Conservation (phyloP, 35 echinoderm and acorn worm genomes). For the Strongylocentrotus purpuratus region DNA sequence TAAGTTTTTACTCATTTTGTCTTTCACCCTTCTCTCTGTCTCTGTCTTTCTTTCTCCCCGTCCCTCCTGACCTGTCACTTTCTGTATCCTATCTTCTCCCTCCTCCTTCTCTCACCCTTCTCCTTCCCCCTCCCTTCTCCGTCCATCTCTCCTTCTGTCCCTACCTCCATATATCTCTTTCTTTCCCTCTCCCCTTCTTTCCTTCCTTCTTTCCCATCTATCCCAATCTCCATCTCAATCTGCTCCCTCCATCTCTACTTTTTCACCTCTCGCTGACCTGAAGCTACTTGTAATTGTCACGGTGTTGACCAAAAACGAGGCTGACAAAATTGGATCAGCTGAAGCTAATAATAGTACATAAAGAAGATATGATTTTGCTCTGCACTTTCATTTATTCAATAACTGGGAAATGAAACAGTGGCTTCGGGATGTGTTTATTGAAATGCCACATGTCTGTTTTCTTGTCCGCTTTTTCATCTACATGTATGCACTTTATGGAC, state of each 20-base stretch:
- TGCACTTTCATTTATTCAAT: slow-evolving; percentile 5
- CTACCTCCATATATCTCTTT: too few species aligned
- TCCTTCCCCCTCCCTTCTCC: neutral
- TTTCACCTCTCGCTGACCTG: neutral
- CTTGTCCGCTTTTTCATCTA: neutral
- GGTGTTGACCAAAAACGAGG: neutral
- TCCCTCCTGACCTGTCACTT: neutral
- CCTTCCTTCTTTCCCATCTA: neutral
- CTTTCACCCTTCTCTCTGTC: neutral
- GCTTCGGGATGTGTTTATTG: slow-evolving; percentile 8
- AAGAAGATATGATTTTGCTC: neutral
- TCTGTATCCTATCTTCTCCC: too few species aligned
- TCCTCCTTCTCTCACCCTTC: neutral
- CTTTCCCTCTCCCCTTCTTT: neutral
- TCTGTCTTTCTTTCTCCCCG: neutral
- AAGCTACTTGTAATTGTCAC: slow-evolving; percentile 10
- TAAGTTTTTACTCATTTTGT: neutral
- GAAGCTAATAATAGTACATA: neutral
- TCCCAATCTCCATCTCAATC: neutral
- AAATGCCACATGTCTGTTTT: neutral
- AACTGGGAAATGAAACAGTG: neutral
- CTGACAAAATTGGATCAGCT: neutral
- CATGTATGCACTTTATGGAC: neutral
- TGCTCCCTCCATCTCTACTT: neutral
- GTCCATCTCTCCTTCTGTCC: too few species aligned